These are phyloP conservation scores for Drosophila suboccidentalis DNA, from an alignment of 2,888 invertebrate species.

Conservation along the genomic window DNA sequence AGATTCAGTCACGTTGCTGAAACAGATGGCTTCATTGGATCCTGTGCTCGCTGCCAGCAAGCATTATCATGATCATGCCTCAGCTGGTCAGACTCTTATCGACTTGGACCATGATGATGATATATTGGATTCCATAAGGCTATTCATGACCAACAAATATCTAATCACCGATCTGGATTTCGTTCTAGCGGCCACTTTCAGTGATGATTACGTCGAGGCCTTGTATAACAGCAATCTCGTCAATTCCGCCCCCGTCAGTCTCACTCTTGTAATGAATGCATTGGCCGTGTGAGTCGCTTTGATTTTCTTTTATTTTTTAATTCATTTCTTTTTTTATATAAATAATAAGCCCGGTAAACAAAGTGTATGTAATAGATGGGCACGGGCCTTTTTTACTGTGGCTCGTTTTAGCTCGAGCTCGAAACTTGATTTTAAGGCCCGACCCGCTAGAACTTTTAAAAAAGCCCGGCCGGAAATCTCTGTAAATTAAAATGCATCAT, in stretches of 20 bases:
- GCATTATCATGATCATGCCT: constrained; percentile 16
- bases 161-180: constrained; percentile 38
- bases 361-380: too few species aligned
- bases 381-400: too few species aligned
- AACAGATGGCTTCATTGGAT: not conserved
- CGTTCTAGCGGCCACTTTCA: constrained; percentile 44
- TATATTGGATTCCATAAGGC: constrained; percentile 9
- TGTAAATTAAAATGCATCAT: too few species aligned
- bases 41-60: constrained; percentile 24
- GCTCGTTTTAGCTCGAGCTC: too few species aligned
- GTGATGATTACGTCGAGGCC: constrained; percentile 30
- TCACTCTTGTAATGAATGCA: constrained; percentile 55
- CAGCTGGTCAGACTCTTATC: not conserved
- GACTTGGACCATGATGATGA: constrained; percentile 9
- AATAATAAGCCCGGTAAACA: not conserved
- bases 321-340: not conserved
- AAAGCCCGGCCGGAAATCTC: too few species aligned
- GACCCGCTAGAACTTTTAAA: too few species aligned
- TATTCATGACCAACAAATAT: not conserved
- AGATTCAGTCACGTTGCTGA: constrained; percentile 10
- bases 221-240: constrained; percentile 53
- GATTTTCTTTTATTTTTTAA: not conserved
- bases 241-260: constrained; percentile 57
- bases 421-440: too few species aligned
- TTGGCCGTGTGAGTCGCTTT: constrained; percentile 53